Evolutionary conservation across 2,797 vertebrate genomes (phyloP), one percentile per base, ranked within the genome.

Genomic region (Perodicticus potto): DNA sequence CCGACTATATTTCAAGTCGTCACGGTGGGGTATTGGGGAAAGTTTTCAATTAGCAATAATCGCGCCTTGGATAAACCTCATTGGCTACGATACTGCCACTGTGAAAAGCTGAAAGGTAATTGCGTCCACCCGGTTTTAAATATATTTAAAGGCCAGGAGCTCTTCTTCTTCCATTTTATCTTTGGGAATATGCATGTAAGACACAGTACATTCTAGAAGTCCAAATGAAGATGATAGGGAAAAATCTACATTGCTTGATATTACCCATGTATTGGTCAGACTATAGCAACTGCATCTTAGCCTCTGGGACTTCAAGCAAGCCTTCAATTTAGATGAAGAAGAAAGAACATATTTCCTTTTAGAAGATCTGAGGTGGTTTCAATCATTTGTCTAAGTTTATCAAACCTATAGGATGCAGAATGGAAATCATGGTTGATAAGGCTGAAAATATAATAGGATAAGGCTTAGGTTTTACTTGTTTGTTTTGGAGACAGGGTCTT

Each of bases 71-170:
- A 53, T 53, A 14, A 53, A 53, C 14, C 49, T 53, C 14, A 53
- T 53, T 53, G 49, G 49, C 49, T 53, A 45, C 9, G 8, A 45
- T 10, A 45, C 43, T 45, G 43, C 43, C 43, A 45, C 43, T 45
- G 43, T 10, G 8, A 8, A 45, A 45, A 45, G 43, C 43, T 45
- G 43, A 45, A 45, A 45, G 43, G 43, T 45, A 45, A 45, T 45
- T 45, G 9, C 43, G 9, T 45, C 43, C 43, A 2, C 43, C 43
- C 9, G 43, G 43, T 45, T 45, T 94, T 53, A 86, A 96, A 63
- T 81, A 73, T 76, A 81, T 82, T 82, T 77, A 85, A 40, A 91
- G 89, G 53, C 32, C 81, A 93, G 25, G 34, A 92, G 91, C 53
- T 83, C 65, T 22, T 49, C 55, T 80, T 83, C n/a, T 72, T 67